phyloP scores from a whole-genome alignment of 64 coral and sea anemone species.

The Platygyra sinensis region DNA sequence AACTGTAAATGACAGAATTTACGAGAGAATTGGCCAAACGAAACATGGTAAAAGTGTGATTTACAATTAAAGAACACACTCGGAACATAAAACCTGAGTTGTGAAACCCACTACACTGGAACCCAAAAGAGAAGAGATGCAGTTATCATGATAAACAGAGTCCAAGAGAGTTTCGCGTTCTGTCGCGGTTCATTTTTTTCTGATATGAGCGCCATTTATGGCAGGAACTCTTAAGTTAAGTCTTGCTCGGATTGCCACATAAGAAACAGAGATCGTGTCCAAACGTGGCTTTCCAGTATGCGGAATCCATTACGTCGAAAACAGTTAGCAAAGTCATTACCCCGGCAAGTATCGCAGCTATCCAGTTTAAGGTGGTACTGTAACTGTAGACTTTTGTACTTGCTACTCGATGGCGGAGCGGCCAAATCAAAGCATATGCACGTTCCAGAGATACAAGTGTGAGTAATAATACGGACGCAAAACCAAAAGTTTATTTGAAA shows the following conservation, averaged over 20 bases:
- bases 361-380: background rate
- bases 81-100: background rate
- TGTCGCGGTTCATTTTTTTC: background rate
- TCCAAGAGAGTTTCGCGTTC: background rate
- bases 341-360: background rate
- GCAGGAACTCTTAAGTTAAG: background rate
- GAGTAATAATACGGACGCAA: background rate
- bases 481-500: background rate
- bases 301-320: too few species aligned
- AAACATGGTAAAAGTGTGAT: background rate
- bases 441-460: background rate
- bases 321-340: background rate
- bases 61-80: background rate
- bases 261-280: background rate
- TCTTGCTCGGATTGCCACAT: background rate
- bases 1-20: slow-evolving; percentile 12
- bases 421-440: slow-evolving; percentile 12
- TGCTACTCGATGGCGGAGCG: slow-evolving; percentile 49
- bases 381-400: slow-evolving; percentile 16
- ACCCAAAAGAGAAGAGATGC: background rate
- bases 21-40: slow-evolving; percentile 2
- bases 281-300: background rate
- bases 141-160: slow-evolving; percentile 22
- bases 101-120: background rate
- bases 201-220: background rate